phyloP scores from a whole-genome alignment of 2,797 vertebrate species.

The Propithecus deckenii region DNA sequence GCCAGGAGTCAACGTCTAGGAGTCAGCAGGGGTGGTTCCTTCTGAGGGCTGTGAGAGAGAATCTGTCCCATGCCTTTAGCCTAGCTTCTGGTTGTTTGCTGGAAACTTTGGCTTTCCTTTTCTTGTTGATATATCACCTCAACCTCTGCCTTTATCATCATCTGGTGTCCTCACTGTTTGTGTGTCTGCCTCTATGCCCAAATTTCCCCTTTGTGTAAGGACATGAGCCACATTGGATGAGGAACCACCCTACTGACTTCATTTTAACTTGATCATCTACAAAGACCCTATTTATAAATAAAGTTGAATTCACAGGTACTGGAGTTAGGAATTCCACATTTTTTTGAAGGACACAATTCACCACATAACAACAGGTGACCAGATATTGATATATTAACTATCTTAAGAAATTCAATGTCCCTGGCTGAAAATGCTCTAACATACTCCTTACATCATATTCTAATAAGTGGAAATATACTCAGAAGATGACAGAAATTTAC shows the following conservation, averaged over 20 bases:
- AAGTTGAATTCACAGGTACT: not conserved
- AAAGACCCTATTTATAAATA: not conserved
- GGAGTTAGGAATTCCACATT: not conserved
- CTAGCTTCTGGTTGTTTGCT: not conserved
- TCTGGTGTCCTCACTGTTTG: not conserved
- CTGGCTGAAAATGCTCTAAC: not conserved
- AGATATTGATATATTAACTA: not conserved
- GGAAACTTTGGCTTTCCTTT: not conserved
- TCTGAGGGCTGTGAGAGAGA: not conserved
- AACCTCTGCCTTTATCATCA: not conserved
- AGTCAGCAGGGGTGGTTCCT: not conserved
- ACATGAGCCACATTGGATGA: not conserved
- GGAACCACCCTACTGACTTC: not conserved
- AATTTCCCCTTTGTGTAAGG: not conserved
- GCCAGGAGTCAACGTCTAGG: not conserved
- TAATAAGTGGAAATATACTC: not conserved
- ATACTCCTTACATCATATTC: not conserved
- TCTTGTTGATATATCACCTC: not conserved
- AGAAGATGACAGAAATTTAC: not conserved
- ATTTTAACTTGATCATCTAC: not conserved
- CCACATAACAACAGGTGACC: not conserved
- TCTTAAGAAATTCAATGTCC: not conserved
- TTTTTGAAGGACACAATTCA: not conserved
- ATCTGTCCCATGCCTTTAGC: not conserved
- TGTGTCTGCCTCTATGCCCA: not conserved